Conservation (phyloP, 2,113 vertebrate species). For the Cichladusa arquata region DNA sequence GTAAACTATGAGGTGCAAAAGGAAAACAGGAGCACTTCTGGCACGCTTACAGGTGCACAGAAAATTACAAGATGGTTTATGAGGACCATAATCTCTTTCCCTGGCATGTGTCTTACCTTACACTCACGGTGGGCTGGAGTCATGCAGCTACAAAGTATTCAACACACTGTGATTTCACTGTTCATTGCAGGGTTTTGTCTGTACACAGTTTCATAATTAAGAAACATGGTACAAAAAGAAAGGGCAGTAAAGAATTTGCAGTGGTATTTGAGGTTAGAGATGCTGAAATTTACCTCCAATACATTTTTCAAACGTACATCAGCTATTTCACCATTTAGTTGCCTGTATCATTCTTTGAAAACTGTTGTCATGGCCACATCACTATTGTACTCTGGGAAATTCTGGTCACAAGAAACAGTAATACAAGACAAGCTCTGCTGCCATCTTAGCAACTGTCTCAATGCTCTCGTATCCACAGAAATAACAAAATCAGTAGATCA, state of each 20-base stretch:
- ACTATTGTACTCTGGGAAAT: not conserved
- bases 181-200: not conserved
- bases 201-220: not conserved
- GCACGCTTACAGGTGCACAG: not conserved
- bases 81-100: not conserved
- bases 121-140: not conserved
- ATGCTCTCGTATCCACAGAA: not conserved
- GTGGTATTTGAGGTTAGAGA: not conserved
- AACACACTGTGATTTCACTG: not conserved
- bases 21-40: constrained; percentile 16
- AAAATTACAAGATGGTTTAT: constrained; percentile 29
- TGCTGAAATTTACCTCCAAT: not conserved
- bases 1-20: not conserved
- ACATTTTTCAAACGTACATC: not conserved
- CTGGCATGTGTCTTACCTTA: not conserved
- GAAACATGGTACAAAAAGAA: not conserved
- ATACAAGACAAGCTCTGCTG: not conserved
- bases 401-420: not conserved
- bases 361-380: not conserved
- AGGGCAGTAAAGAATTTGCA: not conserved
- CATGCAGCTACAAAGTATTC: not conserved
- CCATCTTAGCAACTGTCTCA: not conserved
- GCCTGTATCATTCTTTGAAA: not conserved
- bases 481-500: not conserved
- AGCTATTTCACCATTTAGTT: not conserved